These are phyloP conservation scores for Cyclophora punctaria DNA, from an alignment of 2,888 invertebrate species.

Conservation along the genomic window DNA sequence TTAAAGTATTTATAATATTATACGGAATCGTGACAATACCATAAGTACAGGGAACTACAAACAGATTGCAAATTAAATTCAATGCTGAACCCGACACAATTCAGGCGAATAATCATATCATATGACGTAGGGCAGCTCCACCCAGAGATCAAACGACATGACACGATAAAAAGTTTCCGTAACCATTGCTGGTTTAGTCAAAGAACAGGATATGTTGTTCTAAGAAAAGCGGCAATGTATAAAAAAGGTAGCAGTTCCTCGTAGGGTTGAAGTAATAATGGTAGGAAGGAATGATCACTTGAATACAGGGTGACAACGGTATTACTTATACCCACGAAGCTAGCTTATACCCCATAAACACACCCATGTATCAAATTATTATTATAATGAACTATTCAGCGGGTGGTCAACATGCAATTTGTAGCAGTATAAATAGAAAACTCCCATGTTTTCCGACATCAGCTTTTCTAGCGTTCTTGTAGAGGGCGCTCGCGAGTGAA, in stretches of 20 bases:
- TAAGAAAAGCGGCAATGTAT: slow-evolving; percentile 2
- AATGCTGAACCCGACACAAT: slow-evolving; percentile 27
- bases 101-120: slow-evolving; percentile 27
- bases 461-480: slow-evolving; percentile 36
- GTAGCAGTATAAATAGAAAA: slow-evolving; percentile 54
- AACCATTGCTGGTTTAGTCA: slow-evolving; percentile 11
- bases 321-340: slow-evolving; percentile 64
- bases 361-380: slow-evolving; percentile 44
- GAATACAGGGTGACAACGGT: slow-evolving; percentile 52
- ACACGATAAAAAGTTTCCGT: not conserved
- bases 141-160: not conserved
- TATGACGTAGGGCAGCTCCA: slow-evolving; percentile 29
- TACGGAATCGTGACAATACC: too few relatives aligned
- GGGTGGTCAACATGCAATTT: slow-evolving; percentile 63
- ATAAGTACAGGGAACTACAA: too few relatives aligned
- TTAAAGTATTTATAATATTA: too few relatives aligned
- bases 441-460: slow-evolving; percentile 23
- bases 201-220: too few relatives aligned
- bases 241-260: not conserved
- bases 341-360: slow-evolving; percentile 57
- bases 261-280: slow-evolving; percentile 1
- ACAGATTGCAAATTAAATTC: slow-evolving; percentile 32
- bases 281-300: slow-evolving; percentile 28
- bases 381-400: slow-evolving; percentile 64
- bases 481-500: slow-evolving; percentile 39